A percentile compares a stretch with the other conserved stretches of the same genome.
Evolutionary conservation across 2,888 invertebrate species (phyloP).

Genomic region (Adelognathus sp.): DNA sequence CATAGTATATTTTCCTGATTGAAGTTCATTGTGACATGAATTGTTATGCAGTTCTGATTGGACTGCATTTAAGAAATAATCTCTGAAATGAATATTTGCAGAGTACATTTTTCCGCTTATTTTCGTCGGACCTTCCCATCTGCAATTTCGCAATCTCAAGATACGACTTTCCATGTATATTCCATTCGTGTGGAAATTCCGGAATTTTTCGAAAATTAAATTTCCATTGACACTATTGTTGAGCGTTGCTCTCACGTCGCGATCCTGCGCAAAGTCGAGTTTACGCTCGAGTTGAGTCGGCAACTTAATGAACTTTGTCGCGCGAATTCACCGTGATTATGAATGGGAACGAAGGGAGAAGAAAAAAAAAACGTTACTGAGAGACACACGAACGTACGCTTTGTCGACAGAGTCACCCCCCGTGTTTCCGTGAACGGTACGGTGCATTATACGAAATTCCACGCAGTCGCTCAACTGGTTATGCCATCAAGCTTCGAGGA

Average conservation of each 20-base stretch:
- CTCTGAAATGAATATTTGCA: too few relatives aligned
- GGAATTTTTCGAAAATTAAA: not conserved
- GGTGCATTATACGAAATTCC: slow-evolving; percentile 19
- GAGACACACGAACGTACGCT: not conserved
- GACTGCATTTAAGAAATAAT: too few relatives aligned
- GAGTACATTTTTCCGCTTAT: too few relatives aligned
- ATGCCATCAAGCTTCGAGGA: slow-evolving; percentile 18
- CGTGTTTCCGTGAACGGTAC: not conserved
- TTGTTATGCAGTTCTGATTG: too few relatives aligned
- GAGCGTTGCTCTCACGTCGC: not conserved
- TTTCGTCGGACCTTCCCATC: too few relatives aligned
- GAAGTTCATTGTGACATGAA: too few relatives aligned
- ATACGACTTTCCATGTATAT: too few relatives aligned
- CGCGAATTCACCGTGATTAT: not conserved
- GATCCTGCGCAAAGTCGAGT: not conserved
- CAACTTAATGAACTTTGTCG: not conserved
- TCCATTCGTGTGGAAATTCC: too few relatives aligned
- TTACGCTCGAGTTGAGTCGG: not conserved
- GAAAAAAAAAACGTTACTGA: not conserved
- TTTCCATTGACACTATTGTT: not conserved
- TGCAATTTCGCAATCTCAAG: too few relatives aligned
- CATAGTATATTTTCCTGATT: too few relatives aligned
- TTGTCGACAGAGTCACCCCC: not conserved
- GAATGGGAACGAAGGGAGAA: not conserved
- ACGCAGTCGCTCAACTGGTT: not conserved